Evolutionary conservation across 2,888 invertebrate species (phyloP).

Genomic region (Teleiodes luculella): DNA sequence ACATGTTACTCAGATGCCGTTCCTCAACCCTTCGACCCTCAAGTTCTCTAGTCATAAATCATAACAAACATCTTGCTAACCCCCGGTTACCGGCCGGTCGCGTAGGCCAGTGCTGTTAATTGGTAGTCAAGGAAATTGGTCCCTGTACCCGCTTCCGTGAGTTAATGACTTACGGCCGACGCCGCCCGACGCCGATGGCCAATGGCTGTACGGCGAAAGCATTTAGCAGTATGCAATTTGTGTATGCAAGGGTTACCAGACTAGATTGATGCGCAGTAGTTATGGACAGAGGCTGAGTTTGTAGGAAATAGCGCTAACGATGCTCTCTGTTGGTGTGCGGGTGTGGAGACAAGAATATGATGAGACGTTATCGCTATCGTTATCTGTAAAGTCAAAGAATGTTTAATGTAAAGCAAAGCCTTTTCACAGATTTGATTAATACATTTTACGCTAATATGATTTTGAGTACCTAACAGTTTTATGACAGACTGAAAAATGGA

Average conservation of each 20-base stretch:
- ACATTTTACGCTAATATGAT: no score
- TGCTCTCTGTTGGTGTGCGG: no score
- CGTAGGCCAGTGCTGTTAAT: conserved; percentile 68
- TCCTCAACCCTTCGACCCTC: conserved; percentile 12
- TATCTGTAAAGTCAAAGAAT: no score
- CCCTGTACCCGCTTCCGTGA: conserved; percentile 74
- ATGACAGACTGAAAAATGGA: no score
- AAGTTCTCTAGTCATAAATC: conserved; percentile 58
- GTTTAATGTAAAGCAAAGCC: background rate
- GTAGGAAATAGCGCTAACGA: background rate
- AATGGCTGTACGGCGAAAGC: conserved; percentile 46
- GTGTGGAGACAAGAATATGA: no score
- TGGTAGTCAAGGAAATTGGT: conserved; percentile 74
- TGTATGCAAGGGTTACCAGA: conserved; percentile 60
- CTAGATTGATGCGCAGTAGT: conserved; percentile 33
- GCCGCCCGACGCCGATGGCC: conserved; percentile 28
- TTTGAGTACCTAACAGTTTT: no score
- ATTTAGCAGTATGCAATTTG: conserved; percentile 74
- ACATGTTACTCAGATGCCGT: conserved; percentile 4
- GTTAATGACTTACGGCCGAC: conserved; percentile 75
- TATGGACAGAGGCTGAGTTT: conserved; percentile 4
- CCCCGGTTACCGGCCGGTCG: conserved; percentile 55
- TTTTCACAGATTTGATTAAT: no score
- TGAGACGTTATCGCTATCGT: no score
- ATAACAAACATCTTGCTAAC: conserved; percentile 73